Conservation (phyloP, 2,888 invertebrate genomes). For the Achlya flavicornis region DNA sequence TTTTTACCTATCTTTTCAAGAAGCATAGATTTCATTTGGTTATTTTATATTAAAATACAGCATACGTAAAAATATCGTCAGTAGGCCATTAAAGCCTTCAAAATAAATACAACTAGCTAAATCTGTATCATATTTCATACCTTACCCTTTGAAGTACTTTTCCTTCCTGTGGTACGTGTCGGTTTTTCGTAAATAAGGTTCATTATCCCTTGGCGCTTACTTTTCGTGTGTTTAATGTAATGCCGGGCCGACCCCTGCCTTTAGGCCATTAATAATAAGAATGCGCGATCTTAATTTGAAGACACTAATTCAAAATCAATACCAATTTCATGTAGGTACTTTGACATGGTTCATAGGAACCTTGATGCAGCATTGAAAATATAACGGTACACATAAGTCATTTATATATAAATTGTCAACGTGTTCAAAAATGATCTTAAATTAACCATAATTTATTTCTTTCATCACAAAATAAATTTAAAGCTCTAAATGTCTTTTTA, state of each 20-base stretch:
- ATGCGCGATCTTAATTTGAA: slow-evolving; percentile 66
- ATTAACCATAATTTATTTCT: background rate
- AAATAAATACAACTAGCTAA: slow-evolving; percentile 15
- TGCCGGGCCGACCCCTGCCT: slow-evolving; percentile 58
- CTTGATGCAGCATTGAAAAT: background rate
- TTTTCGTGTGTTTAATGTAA: slow-evolving; percentile 66
- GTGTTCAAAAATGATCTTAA: too few species aligned
- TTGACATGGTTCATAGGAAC: background rate
- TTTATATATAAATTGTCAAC: too few species aligned
- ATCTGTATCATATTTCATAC: slow-evolving; percentile 32
- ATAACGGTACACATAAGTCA: too few species aligned
- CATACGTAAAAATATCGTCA: too few species aligned
- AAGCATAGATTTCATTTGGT: too few species aligned
- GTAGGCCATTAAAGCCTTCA: too few species aligned
- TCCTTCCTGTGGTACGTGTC: slow-evolving; percentile 43
- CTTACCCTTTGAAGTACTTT: slow-evolving; percentile 28
- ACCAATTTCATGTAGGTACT: slow-evolving; percentile 30
- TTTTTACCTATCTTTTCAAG: too few species aligned
- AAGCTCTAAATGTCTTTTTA: background rate
- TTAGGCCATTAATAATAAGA: slow-evolving; percentile 71
- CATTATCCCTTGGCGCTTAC: slow-evolving; percentile 59
- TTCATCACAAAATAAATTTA: too few species aligned
- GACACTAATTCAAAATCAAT: slow-evolving; percentile 73
- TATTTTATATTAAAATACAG: too few species aligned
- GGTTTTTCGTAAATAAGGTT: slow-evolving; percentile 59